Evolutionary conservation across 2,113 vertebrate genomes (phyloP).

Genomic region (Salvelinus namaycush): DNA sequence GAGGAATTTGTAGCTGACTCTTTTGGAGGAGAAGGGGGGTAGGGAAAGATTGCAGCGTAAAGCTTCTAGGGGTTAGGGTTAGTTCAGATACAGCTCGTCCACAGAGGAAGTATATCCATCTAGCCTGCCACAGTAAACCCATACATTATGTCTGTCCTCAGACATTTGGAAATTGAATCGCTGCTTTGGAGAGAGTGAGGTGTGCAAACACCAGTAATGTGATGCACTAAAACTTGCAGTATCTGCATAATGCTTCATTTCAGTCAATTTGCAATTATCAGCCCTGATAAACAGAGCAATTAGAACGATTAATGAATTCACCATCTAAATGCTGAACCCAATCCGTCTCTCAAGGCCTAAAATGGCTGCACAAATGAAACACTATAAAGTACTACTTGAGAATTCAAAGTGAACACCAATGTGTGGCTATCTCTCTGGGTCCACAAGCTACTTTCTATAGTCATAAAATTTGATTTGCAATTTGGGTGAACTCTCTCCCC

Average conservation of each 20-base stretch:
- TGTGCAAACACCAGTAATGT: neutral
- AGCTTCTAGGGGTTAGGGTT: neutral
- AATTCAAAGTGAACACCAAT: too few species aligned
- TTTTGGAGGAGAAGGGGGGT: neutral
- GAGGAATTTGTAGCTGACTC: neutral
- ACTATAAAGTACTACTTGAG: too few species aligned
- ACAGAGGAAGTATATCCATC: neutral
- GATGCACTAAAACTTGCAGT: neutral
- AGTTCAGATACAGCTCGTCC: neutral
- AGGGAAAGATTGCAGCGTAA: neutral
- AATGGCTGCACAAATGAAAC: too few species aligned
- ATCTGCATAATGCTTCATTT: neutral
- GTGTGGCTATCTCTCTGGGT: too few species aligned
- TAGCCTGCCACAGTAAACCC: neutral
- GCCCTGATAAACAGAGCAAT: neutral
- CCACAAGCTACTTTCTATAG: too few species aligned
- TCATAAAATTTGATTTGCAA: too few species aligned
- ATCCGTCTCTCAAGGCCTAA: neutral
- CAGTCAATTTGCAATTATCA: conserved; percentile 3
- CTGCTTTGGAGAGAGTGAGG: neutral
- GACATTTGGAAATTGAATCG: neutral
- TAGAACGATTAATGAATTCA: neutral
- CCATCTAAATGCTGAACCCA: neutral
- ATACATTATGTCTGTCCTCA: neutral
- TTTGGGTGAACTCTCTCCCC: too few species aligned